Conservation (phyloP, 2,888 invertebrate species). For the Anodontia alba region DNA sequence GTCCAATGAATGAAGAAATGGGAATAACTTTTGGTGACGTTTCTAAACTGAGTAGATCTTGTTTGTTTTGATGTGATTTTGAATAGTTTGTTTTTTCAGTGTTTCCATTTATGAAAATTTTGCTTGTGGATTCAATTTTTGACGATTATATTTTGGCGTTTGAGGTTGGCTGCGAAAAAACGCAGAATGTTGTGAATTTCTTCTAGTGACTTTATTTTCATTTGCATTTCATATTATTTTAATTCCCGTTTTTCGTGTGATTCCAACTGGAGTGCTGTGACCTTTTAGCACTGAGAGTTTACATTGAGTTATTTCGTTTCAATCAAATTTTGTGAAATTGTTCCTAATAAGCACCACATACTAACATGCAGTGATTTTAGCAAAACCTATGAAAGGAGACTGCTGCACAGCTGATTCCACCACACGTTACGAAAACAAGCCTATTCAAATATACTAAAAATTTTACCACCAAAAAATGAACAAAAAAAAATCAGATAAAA, state of each 20-base stretch:
- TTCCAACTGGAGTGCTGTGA: slow-evolving; percentile 51
- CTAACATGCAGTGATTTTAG: too few relatives aligned
- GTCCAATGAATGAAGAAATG: slow-evolving; percentile 33
- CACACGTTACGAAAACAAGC: too few relatives aligned
- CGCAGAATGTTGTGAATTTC: slow-evolving; percentile 49
- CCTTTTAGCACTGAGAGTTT: slow-evolving; percentile 51
- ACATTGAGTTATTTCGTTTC: slow-evolving; percentile 49
- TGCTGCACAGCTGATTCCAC: too few relatives aligned
- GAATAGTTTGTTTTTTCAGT: slow-evolving; percentile 46
- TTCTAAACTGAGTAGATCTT: slow-evolving; percentile 53
- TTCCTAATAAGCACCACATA: slow-evolving; percentile 60
- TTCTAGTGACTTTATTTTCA: slow-evolving; percentile 54
- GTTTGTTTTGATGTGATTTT: slow-evolving; percentile 60
- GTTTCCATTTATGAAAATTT: slow-evolving; percentile 14
- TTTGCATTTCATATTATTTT: slow-evolving; percentile 60
- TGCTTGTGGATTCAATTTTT: neutral
- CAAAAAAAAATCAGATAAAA: too few relatives aligned
- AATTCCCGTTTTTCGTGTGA: slow-evolving; percentile 63
- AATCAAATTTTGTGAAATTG: slow-evolving; percentile 64
- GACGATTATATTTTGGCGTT: slow-evolving; percentile 4
- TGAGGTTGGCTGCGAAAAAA: slow-evolving; percentile 39
- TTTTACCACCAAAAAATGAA: too few relatives aligned
- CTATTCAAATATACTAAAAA: too few relatives aligned
- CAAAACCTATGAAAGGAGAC: too few relatives aligned
- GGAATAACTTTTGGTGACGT: slow-evolving; percentile 48